These are phyloP conservation scores for Calyptommatus sinebrachiatus DNA, from an alignment of 2,113 vertebrate genomes.

Conservation along the genomic window DNA sequence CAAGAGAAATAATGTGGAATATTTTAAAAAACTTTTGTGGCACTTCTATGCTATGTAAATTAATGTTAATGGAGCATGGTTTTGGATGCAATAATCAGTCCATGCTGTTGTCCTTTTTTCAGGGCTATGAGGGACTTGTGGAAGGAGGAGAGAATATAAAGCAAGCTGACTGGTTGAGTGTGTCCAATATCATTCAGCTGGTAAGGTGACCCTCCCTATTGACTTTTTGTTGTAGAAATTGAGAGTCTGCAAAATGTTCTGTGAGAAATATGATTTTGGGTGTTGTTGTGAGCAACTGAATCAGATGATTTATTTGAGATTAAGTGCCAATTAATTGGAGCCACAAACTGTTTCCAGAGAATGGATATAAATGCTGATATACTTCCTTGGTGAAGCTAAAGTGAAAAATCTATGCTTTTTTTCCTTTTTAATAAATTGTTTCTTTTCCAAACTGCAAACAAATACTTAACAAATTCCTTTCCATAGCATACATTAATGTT, in stretches of 20 bases:
- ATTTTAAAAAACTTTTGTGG: background rate
- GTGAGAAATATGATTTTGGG: too few relatives aligned
- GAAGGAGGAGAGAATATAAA: slow-evolving; percentile 93
- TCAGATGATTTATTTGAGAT: background rate
- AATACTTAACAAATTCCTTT: too few relatives aligned
- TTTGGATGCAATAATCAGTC: background rate
- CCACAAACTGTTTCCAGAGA: background rate
- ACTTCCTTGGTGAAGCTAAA: background rate
- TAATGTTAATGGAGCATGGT: background rate
- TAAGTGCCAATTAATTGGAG: background rate
- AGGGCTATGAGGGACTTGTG: slow-evolving; percentile 95
- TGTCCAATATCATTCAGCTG: slow-evolving; percentile 95
- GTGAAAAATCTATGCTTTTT: background rate
- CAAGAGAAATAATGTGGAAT: background rate
- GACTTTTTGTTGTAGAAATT: background rate
- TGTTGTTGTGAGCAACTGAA: background rate
- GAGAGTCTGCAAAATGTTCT: background rate
- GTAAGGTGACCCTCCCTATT: slow-evolving; percentile 68
- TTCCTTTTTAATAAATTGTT: too few relatives aligned
- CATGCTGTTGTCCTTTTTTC: background rate
- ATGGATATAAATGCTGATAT: background rate
- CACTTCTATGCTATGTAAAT: background rate
- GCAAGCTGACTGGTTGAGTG: slow-evolving; percentile 90
- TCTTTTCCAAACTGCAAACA: too few relatives aligned
- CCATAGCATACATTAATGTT: too few relatives aligned